Evolutionary conservation across 2,888 invertebrate genomes (phyloP), one percentile per base, ranked within the genome.

Genomic region (Drosophila fungiperda): DNA sequence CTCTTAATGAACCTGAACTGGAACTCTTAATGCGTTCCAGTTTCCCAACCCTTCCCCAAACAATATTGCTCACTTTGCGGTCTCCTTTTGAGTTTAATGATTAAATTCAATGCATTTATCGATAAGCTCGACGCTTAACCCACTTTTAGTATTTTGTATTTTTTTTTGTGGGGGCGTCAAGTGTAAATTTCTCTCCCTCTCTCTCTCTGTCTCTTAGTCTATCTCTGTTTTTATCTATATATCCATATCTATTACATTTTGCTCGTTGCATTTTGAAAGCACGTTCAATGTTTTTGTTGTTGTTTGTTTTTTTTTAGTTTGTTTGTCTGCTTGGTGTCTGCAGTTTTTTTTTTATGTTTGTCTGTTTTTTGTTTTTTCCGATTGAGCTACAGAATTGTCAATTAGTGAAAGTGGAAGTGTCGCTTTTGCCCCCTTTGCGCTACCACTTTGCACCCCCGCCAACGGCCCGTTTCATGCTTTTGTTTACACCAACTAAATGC

Each of bases 361-460:
- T 35, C 9, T 11, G 75, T 77, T 82, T 81, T 53, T 64, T 59
- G 67, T 77, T 79, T 76, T 77, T 69, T 73, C 67, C 81, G 73
- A 86, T 88, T 75, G 82, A 80, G 80, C 76, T 72, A 83, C 83
- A 90, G 90, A 87, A 90, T 87, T 76, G 78, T 87, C 90, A 87
- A 90, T 90, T 88, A 89, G 87, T 90, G 87, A 87, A 87, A 87
- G 87, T 87, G 87, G 87, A 83, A 88, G 83, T 88, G 78, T 78
- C 58, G 60, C 79, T 62, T 58, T 53, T 45, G 23, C 20, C 45
- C 45, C 15, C 52, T 40, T 32, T 55, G 32, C 32, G 7, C n/a
- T 42, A 26, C 50, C n/a, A 2, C 52, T 40, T 32, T 55, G 32
- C 32, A 9, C n/a, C 48, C 38, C 52, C 20, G 11, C n/a, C 33